phyloP scores from a whole-genome alignment of 2,113 vertebrate genomes.

The Mionectes macconnelli region DNA sequence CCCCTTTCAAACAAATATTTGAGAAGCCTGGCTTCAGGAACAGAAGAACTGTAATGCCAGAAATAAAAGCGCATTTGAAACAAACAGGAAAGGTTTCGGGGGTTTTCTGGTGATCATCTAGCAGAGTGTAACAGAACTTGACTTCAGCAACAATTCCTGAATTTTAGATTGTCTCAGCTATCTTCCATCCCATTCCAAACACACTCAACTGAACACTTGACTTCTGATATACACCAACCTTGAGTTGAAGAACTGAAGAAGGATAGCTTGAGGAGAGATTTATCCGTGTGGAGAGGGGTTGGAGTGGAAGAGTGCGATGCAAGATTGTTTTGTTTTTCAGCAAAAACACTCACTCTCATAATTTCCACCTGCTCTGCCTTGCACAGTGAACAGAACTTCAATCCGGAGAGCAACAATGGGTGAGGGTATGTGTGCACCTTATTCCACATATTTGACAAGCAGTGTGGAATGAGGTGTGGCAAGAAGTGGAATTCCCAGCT shows the following conservation, averaged over 20 bases:
- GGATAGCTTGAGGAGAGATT: neutral
- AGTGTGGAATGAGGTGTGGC: conserved; percentile 34
- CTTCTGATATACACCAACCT: neutral
- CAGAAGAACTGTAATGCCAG: neutral
- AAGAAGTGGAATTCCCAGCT: neutral
- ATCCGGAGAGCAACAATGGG: neutral
- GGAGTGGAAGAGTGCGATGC: neutral
- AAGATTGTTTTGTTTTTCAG: neutral
- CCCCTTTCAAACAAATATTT: neutral
- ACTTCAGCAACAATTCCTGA: neutral
- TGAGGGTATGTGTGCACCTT: neutral
- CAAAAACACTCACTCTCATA: neutral
- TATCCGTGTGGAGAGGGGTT: neutral
- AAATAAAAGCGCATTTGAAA: neutral
- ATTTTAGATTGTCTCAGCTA: neutral
- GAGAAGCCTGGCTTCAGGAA: neutral
- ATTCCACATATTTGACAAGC: neutral
- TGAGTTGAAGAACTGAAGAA: neutral
- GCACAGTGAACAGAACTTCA: neutral
- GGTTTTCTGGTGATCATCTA: neutral
- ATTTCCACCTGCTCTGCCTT: neutral
- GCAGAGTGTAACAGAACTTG: neutral
- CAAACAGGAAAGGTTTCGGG: neutral
- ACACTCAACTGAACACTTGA: neutral
- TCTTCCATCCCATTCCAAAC: neutral